A percentile compares a stretch with the other conserved stretches of the same genome.
Conservation (phyloP, 2,888 invertebrate species). For the Pimpla rufipes region DNA sequence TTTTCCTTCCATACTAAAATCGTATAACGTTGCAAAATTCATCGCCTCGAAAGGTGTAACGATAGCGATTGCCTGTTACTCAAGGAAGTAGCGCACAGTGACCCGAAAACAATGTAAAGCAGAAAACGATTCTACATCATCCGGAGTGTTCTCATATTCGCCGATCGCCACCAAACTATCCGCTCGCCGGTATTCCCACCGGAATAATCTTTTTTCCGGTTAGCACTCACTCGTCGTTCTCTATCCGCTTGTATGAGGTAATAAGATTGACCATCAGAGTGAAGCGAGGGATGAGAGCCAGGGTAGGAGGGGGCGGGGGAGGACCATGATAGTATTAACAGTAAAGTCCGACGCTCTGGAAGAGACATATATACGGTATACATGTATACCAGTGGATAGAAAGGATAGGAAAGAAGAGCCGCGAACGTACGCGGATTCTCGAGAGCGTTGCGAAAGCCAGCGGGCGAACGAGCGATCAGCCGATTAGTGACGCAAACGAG, state of each 20-base stretch:
- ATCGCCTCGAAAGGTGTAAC: too few relatives aligned
- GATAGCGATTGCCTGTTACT: too few relatives aligned
- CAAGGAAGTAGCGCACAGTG: background rate
- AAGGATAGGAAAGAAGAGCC: slow-evolving; percentile 24
- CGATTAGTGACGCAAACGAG: slow-evolving; percentile 64
- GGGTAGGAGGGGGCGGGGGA: background rate
- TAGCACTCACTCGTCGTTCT: slow-evolving; percentile 27
- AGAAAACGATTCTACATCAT: background rate
- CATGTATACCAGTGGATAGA: background rate
- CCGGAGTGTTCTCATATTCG: background rate
- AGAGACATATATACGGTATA: slow-evolving; percentile 19
- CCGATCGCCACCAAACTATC: background rate
- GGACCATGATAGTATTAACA: slow-evolving; percentile 50
- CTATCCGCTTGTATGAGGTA: slow-evolving; percentile 21
- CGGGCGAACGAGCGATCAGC: slow-evolving; percentile 58
- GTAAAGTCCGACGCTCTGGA: slow-evolving; percentile 48
- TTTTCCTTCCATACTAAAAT: too few relatives aligned
- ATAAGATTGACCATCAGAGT: slow-evolving; percentile 47
- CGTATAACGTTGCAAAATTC: too few relatives aligned
- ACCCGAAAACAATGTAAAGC: background rate
- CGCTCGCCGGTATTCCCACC: background rate
- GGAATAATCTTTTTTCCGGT: slow-evolving; percentile 5
- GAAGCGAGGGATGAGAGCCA: slow-evolving; percentile 12
- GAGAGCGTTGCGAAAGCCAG: slow-evolving; percentile 29
- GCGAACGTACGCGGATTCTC: slow-evolving; percentile 48